Evolutionary conservation across 1,140 invertebrate species (phyloP).

Genomic region (Lepidurus packardi): DNA sequence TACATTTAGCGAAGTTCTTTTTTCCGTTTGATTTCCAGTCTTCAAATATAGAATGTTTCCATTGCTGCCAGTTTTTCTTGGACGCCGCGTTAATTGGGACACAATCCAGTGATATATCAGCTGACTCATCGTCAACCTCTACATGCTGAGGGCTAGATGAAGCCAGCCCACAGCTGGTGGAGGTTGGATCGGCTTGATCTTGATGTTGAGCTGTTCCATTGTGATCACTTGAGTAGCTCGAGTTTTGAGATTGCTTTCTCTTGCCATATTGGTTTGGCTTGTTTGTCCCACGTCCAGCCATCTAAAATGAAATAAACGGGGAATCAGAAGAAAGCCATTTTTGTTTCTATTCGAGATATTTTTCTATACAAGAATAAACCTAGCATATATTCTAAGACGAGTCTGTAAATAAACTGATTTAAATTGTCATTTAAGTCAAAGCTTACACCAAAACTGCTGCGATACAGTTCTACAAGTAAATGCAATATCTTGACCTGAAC

Average conservation of each 20-base stretch:
- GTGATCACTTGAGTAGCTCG: no score
- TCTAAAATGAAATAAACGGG: background rate
- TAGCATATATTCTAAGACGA: background rate
- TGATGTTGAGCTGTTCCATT: background rate
- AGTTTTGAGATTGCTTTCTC: background rate
- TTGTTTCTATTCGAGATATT: background rate
- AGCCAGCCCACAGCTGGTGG: background rate
- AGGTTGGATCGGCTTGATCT: background rate
- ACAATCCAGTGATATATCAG: background rate
- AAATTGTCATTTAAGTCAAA: background rate
- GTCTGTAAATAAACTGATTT: background rate
- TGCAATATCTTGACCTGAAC: background rate
- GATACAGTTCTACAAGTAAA: background rate
- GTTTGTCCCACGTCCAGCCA: background rate
- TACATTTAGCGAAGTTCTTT: background rate
- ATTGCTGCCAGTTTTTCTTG: background rate
- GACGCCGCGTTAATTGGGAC: background rate
- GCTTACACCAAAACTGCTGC: background rate
- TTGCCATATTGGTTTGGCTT: background rate
- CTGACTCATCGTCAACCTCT: background rate
- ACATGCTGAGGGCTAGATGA: background rate
- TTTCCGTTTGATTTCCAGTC: background rate
- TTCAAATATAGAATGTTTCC: background rate
- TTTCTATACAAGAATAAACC: background rate
- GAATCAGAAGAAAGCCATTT: background rate